Evolutionary conservation across 2,888 invertebrate species (phyloP), one percentile per base, ranked within the genome.

Genomic region (Latrodectus hesperus): DNA sequence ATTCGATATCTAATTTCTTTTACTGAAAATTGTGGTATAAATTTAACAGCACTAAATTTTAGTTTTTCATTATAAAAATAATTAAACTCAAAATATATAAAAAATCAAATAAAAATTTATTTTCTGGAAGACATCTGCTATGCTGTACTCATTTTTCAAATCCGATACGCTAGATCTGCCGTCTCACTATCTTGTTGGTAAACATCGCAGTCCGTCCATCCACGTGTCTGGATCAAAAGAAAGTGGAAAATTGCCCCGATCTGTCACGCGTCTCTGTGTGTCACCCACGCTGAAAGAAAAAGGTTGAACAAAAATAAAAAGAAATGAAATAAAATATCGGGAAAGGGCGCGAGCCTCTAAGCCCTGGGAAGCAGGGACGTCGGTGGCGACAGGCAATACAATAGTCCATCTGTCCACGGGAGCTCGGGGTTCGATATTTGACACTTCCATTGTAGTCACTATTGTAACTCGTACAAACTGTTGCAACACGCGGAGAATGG

Each of bases 401-500:
- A 87, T 81, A 71, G 86, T 81, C 86, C 86, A 87, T 87, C 86
- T 87, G 86, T 76, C 71, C 76, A 52, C 49, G 38, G 68, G 65
- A 67, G 52, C 22, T n/a, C 52, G 70, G 72, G 64, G 72, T 22
- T 65, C 73, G 86, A 81, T 81, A 87, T 87, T 80, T 55, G 81
- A 81, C 81, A 87, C 86, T 68, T 67, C 76, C 60, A 77, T 87
- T 81, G 81, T 87, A 38, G 38, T 14, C 72, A 38, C 71, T 71
- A 72, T 80, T 80, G 80, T 80, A 70, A 80, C n/a, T n/a, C 52
- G 81, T 77, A 80, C 86, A 81, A 87, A 87, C 81, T 87, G 86
- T 87, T 87, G 81, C 85, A 70, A 71, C 70, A 71, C 70, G 53
- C 38, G 52, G 38, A 64, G 83, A 76, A 76, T 64, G n/a, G 76